Conservation (phyloP, 2,797 vertebrate genomes). For the Epinephelus malabaricus region DNA sequence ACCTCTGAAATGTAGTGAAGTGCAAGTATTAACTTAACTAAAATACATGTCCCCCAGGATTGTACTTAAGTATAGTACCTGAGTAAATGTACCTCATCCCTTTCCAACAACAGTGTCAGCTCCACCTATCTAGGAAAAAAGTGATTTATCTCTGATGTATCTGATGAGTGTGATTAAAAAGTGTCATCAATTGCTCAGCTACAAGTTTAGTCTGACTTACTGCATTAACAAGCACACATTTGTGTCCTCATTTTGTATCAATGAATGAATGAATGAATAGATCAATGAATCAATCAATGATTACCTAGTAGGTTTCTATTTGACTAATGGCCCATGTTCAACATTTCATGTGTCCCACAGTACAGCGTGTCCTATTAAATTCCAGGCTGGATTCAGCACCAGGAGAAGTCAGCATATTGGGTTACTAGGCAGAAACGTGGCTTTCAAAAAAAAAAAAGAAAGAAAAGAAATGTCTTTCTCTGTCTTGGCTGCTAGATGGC, state of each 20-base stretch:
- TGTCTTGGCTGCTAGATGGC: conserved; percentile 70
- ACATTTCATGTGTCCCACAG: conserved; percentile 38
- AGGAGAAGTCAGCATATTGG: conserved; percentile 76
- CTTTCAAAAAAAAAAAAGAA: not conserved
- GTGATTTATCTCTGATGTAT: not conserved
- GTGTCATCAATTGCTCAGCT: not conserved
- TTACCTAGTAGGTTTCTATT: not conserved
- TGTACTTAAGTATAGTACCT: not conserved
- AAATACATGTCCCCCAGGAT: not conserved
- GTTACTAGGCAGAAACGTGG: conserved; percentile 82
- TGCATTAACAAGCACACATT: not conserved
- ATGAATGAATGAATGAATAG: too few relatives aligned
- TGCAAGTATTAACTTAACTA: not conserved
- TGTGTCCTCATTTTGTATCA: not conserved
- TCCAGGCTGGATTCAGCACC: conserved; percentile 49
- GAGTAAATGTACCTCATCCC: not conserved
- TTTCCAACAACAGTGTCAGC: not conserved
- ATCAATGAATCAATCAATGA: not conserved
- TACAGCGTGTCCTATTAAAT: conserved; percentile 54
- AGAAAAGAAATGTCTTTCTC: conserved; percentile 11
- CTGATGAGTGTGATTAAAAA: not conserved
- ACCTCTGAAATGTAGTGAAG: not conserved
- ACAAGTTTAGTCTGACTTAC: not conserved
- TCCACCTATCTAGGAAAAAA: not conserved
- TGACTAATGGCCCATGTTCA: conserved; percentile 23